Evolutionary conservation across 2,888 invertebrate genomes (phyloP), one percentile per base, ranked within the genome.

Genomic region (Platyscelio sp.): DNA sequence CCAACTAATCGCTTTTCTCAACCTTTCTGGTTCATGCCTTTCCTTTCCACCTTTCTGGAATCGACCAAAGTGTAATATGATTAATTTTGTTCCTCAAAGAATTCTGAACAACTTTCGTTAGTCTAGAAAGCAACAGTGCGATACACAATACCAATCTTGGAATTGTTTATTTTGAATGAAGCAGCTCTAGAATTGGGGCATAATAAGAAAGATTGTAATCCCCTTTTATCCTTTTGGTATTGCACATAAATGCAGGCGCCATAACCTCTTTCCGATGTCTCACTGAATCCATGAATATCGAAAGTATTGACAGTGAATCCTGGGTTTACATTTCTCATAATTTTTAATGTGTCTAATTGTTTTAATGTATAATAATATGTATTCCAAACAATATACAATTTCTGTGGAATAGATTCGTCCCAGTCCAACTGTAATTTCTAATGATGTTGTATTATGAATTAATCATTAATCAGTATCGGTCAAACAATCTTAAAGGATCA

Each of bases 181-280:
- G 86, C 86, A 0, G 88, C 88, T 43, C 80, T 56, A 3, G 87
- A 86, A 38, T 88, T 87, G 1, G 86, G 70, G 20, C 86, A 86
- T 0, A 86, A 27, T 15, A 87, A 71, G 3, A 68, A 58, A 0
- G 72, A 54, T 27, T 56, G 18, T 0, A 27, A 5, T 0, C 18
- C 20, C 3, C 74, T 63, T 0, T 27, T 9, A 0, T 63, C 18
- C 49, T 82, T 29, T 9, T n/a, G 4, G 26, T 24, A 65, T n/a
- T 63, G 27, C 1, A 85, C 18, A 29, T 90, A 89, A 11, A 90
- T 51, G 58, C 88, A 89, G 0, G 88, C 89, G 15, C 89, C 89
- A 61, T 87, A 90, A 0, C 86, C 89, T 7, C 65, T 85, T 27
- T 88, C 87, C 2, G 83, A 87, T 6, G 89, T 87, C 56, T 89